These are phyloP conservation scores for Prionchulus punctatus DNA, from an alignment of 2,888 invertebrate genomes.

Conservation along the genomic window DNA sequence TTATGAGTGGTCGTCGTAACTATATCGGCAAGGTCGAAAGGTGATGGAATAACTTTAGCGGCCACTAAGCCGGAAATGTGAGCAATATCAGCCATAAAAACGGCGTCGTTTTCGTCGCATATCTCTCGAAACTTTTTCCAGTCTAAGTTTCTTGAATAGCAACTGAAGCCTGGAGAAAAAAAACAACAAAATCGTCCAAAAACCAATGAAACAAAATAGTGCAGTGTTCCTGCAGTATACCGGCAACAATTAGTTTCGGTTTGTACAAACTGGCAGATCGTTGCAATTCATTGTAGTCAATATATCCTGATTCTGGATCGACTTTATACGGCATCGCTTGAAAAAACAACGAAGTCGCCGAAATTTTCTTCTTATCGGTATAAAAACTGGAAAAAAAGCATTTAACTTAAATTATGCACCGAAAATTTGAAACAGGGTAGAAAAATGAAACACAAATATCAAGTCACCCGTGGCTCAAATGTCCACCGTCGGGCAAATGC, in stretches of 20 bases:
- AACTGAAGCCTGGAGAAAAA: constrained; percentile 51
- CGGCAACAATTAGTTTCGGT: constrained; percentile 81
- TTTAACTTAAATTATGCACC: too few species aligned
- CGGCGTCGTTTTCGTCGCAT: constrained; percentile 60
- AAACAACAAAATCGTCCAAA: neutral
- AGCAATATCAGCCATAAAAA: constrained; percentile 85
- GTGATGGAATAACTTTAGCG: constrained; percentile 67
- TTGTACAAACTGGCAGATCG: constrained; percentile 68
- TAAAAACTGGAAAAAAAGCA: constrained; percentile 51
- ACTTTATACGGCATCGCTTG: constrained; percentile 91
- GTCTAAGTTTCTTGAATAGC: constrained; percentile 78
- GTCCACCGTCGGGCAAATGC: constrained; percentile 90
- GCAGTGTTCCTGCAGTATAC: too few species aligned
- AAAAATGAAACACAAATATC: neutral
- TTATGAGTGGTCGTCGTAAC: constrained; percentile 91
- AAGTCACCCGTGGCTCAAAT: constrained; percentile 42
- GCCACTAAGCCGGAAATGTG: constrained; percentile 80
- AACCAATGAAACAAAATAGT: too few species aligned
- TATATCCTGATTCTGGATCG: constrained; percentile 60
- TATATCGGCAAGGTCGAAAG: constrained; percentile 74
- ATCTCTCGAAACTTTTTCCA: constrained; percentile 67
- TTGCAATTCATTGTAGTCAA: constrained; percentile 75
- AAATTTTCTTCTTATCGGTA: constrained; percentile 72
- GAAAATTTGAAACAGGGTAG: neutral
- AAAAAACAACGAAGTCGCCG: constrained; percentile 90